Evolutionary conservation across 2,888 invertebrate species (phyloP), one percentile per base, ranked within the genome.

Genomic region (Scrobipalpa atriplicella): DNA sequence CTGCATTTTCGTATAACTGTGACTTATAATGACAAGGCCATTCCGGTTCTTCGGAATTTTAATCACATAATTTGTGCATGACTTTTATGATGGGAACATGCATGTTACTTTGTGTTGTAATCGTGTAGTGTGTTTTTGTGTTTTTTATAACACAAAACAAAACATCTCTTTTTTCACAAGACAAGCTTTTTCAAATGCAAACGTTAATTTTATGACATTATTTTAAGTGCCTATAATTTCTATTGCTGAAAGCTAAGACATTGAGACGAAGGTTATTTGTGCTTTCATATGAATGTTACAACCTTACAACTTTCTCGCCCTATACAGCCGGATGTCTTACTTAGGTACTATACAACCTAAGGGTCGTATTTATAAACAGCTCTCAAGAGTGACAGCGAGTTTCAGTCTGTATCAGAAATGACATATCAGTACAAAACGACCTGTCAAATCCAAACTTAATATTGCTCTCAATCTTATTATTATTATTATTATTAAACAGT

Each of bases 11-110:
- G 1, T 38, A 39, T 61, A 41, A 61, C 41, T 61, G 41, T 62
- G 63, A 66, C 66, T 68, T 67, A 66, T 56, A 68, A 67, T 41
- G 41, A 68, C 67, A 69, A 68, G 52, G 62, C 65, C 60, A 64
- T 68, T 67, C 67, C 68, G 65, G 67, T 67, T 47, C 63, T 66
- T 54, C 66, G 65, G 67, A 64, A 67, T 66, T 65, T 70, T 69
- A 67, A 70, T 69, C 52, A 69, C 61, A 64, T 66, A 66, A 70
- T 68, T 67, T 70, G 67, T 66, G 63, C 64, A 66, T 65, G 62
- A 65, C 60, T 64, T 63, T 63, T 69, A 62, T 64, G 1, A 62
- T 58, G 38, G 58, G 58, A 58, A 36, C n/a, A 58, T 58, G 16
- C 11, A 2, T n/a, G 36, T 21, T 52, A 19, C 52, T 18, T 7